Percentiles rank a stretch among this genome's conserved stretches.
These are phyloP conservation scores for Malurus melanocephalus DNA, from an alignment of 2,113 vertebrate genomes.

Conservation along the genomic window DNA sequence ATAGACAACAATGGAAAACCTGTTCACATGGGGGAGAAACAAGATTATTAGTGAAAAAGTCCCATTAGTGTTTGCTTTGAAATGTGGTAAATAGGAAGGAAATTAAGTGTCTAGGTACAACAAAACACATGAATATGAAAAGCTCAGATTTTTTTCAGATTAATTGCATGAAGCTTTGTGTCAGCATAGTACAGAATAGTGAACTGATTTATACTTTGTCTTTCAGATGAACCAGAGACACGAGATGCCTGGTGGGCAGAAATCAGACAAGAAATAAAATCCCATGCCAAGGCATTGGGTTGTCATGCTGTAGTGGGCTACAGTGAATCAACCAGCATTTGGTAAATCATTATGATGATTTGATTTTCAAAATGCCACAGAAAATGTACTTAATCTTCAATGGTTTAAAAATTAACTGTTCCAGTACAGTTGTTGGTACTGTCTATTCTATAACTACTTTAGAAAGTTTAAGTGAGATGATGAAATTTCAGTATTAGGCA, in stretches of 20 bases:
- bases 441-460: not conserved
- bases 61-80: not conserved
- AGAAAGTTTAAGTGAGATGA: not conserved
- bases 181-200: constrained; percentile 47
- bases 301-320: constrained; percentile 97
- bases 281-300: constrained; percentile 95
- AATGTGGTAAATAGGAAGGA: not conserved
- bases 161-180: constrained; percentile 43
- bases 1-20: not conserved
- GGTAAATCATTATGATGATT: constrained; percentile 76
- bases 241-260: constrained; percentile 99
- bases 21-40: not conserved
- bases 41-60: not conserved
- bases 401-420: not conserved
- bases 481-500: not conserved
- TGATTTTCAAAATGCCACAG: constrained; percentile 43
- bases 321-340: constrained; percentile 98
- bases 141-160: no score
- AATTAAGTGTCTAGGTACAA: not conserved
- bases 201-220: constrained; percentile 78
- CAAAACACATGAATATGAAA: not conserved
- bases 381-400: not conserved
- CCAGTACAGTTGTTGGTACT: not conserved
- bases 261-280: constrained; percentile 98
- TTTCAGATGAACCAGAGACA: constrained; percentile 98